phyloP scores from a whole-genome alignment of 2,113 vertebrate species.

The Zosterops hypoxanthus region DNA sequence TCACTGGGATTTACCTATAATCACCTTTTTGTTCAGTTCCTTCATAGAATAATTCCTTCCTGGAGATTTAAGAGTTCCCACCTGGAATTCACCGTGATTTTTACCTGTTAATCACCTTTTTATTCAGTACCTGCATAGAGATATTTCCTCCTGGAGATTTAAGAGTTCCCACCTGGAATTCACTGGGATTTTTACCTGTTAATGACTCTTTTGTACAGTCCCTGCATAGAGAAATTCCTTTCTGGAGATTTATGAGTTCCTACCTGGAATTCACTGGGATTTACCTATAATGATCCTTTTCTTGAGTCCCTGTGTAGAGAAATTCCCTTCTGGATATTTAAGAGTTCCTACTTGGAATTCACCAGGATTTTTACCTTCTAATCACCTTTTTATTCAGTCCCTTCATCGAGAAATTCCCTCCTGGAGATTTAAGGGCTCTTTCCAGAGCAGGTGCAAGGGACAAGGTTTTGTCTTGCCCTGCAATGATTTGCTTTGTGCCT shows the following conservation, averaged over 20 bases:
- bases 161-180: background rate
- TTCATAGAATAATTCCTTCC: background rate
- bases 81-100: background rate
- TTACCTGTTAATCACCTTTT: background rate
- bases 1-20: background rate
- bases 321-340: background rate
- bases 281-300: background rate
- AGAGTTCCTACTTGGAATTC: too few species aligned
- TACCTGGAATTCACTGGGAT: background rate
- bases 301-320: background rate
- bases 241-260: background rate
- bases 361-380: too few species aligned
- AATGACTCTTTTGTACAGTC: fast-evolving
- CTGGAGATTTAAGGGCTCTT: background rate
- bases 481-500: background rate
- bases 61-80: background rate
- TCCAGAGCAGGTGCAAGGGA: background rate
- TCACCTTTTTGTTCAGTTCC: fast-evolving
- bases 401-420: background rate
- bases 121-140: background rate
- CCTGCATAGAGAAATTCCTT: background rate
- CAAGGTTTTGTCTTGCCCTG: background rate
- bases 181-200: background rate
- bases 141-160: background rate
- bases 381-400: too few species aligned